These are phyloP conservation scores for Apostichopus japonicus DNA, from an alignment of 35 echinoderm and acorn worm genomes.

Conservation along the genomic window DNA sequence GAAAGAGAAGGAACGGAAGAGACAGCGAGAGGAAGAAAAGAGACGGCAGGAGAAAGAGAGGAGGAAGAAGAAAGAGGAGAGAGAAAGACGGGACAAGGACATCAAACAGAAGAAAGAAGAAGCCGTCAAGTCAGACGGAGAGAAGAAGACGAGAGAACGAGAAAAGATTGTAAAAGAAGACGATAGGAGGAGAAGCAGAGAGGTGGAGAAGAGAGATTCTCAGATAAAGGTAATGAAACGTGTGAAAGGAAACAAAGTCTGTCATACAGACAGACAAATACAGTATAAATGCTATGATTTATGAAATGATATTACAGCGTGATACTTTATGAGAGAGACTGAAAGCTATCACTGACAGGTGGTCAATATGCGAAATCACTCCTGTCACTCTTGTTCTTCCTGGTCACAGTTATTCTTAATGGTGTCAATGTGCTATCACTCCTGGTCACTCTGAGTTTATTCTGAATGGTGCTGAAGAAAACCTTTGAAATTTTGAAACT, in stretches of 20 bases:
- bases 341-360: neutral
- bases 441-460: no score
- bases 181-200: neutral
- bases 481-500: no score
- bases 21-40: conserved; percentile 27
- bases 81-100: conserved; percentile 1
- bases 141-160: conserved; percentile 6
- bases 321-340: no score
- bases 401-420: no score
- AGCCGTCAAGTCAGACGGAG: neutral
- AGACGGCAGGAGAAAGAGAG: conserved; percentile 18
- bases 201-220: neutral
- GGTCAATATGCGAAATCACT: no score
- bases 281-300: no score
- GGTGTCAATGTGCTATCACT: no score
- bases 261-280: no score
- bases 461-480: no score
- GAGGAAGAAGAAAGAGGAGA: conserved; percentile 20
- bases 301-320: no score
- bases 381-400: no score
- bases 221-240: conserved; percentile 28
- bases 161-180: conserved; percentile 7
- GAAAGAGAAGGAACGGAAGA: conserved; percentile 33
- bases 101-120: conserved; percentile 21
- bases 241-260: no score